Evolutionary conservation across 2,797 vertebrate genomes (phyloP).

Genomic region (Phataginus tricuspis): DNA sequence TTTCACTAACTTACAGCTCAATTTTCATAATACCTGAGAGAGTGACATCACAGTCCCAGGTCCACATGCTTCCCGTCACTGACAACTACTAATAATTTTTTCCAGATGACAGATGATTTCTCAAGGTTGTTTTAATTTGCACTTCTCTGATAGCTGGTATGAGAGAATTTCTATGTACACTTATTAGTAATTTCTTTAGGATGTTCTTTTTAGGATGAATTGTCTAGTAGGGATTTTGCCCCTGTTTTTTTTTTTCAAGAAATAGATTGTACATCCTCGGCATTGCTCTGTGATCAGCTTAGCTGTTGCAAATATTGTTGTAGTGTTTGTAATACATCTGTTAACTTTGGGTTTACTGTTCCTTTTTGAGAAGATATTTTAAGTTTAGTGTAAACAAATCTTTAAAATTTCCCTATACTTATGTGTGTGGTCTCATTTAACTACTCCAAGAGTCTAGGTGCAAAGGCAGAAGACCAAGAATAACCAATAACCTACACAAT

Average conservation of each 20-base stretch:
- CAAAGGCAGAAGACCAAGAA: background rate
- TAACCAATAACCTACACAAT: background rate
- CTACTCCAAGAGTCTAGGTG: background rate
- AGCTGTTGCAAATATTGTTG: background rate
- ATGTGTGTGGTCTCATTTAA: background rate
- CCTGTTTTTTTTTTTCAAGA: background rate
- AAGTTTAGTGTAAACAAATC: background rate
- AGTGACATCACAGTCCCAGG: background rate
- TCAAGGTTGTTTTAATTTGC: background rate
- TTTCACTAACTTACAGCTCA: background rate
- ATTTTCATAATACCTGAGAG: background rate
- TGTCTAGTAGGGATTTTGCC: background rate
- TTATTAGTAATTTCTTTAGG: background rate
- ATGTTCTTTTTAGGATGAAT: background rate
- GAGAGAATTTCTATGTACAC: background rate
- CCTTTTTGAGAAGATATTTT: background rate
- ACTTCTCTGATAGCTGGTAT: background rate
- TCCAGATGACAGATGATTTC: background rate
- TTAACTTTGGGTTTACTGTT: background rate
- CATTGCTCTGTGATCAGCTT: background rate
- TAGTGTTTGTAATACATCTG: background rate
- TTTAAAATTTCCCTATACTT: background rate
- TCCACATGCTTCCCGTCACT: background rate
- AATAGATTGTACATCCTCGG: background rate
- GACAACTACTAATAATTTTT: background rate